A percentile compares a stretch with the other conserved stretches of the same genome.
phyloP scores from a whole-genome alignment of 2,113 vertebrate species.

The Chionis minor region DNA sequence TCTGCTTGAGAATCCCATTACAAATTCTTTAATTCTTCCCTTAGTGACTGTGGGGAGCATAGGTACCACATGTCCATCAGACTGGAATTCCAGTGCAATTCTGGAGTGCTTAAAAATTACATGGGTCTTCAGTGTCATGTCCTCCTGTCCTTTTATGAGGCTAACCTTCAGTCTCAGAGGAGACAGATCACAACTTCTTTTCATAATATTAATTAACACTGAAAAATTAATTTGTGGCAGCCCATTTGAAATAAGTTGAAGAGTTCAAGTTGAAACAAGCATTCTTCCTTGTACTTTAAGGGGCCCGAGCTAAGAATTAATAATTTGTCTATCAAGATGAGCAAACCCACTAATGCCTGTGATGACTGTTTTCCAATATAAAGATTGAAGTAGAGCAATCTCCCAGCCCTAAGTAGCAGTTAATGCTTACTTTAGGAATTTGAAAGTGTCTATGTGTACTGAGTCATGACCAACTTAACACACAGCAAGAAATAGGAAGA shows the following conservation, averaged over 20 bases:
- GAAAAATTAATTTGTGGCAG: not conserved
- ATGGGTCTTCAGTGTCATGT: not conserved
- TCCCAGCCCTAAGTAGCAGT: not conserved
- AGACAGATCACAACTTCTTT: not conserved
- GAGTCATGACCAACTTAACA: not conserved
- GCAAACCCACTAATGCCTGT: not conserved
- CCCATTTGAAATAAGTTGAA: not conserved
- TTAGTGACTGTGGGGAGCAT: not conserved
- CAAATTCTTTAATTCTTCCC: not conserved
- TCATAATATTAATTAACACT: not conserved
- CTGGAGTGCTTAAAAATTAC: not conserved
- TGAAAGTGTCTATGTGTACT: not conserved
- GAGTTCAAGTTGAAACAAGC: not conserved
- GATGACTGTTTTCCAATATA: not conserved
- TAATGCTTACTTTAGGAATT: not conserved
- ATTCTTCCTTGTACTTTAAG: not conserved
- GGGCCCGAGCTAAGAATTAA: not conserved
- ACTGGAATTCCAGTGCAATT: not conserved
- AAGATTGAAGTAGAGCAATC: not conserved
- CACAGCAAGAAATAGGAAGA: not conserved
- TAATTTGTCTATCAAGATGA: not conserved
- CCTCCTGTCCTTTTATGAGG: not conserved
- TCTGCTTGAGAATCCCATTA: not conserved
- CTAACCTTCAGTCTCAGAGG: not conserved
- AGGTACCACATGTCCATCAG: not conserved